phyloP scores from a whole-genome alignment of 64 coral and sea anemone genomes.

The Stylophora pistillata region DNA sequence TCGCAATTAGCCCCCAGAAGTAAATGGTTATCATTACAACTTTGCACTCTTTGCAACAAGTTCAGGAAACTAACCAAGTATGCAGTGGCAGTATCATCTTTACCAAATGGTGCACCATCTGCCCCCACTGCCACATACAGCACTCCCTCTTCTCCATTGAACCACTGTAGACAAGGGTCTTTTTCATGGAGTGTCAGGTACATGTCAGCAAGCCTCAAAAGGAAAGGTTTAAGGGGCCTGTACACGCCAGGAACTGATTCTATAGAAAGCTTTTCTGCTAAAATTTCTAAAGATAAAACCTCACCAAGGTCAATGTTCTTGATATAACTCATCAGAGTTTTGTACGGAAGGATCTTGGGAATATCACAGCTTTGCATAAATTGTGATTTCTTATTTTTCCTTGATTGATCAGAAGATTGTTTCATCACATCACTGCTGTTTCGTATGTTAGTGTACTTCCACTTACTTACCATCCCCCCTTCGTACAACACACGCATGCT shows the following conservation, averaged over 20 bases:
- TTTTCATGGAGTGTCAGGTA: constrained; percentile 59
- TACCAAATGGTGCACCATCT: constrained; percentile 76
- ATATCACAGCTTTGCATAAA: constrained; percentile 66
- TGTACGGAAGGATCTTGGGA: constrained; percentile 56
- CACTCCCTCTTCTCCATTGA: constrained; percentile 52
- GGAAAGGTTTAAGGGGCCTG: constrained; percentile 66
- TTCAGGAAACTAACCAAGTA: constrained; percentile 58
- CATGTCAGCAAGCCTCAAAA: constrained; percentile 58
- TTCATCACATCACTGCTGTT: constrained; percentile 47
- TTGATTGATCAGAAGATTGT: background rate
- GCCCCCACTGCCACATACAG: constrained; percentile 55
- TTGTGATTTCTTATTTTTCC: constrained; percentile 42
- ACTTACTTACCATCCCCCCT: constrained; percentile 40
- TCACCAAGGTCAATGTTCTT: constrained; percentile 64
- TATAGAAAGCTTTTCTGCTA: constrained; percentile 44
- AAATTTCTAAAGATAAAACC: constrained; percentile 26
- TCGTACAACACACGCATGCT: constrained; percentile 50
- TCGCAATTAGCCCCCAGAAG: constrained; percentile 29
- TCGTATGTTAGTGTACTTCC: constrained; percentile 49
- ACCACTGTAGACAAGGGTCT: constrained; percentile 51
- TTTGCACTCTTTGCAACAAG: constrained; percentile 40
- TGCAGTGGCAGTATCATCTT: constrained; percentile 66
- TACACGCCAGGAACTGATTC: constrained; percentile 55
- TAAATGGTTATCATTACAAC: constrained; percentile 66
- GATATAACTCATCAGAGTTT: constrained; percentile 55